These are phyloP conservation scores for Pterocles gutturalis DNA, from an alignment of 2,113 vertebrate genomes.

Conservation along the genomic window DNA sequence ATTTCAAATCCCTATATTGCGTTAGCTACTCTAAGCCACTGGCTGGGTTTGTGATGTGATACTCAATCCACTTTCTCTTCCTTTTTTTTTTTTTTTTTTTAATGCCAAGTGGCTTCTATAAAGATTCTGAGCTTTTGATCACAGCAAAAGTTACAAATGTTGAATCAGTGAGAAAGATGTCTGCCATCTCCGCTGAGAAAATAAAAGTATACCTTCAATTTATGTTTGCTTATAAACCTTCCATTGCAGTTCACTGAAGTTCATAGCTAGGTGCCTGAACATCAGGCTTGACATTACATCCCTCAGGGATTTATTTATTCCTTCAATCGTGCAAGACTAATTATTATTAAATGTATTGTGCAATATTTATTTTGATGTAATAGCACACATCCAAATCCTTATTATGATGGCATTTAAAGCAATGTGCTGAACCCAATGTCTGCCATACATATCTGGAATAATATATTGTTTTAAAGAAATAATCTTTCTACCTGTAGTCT, in stretches of 20 bases:
- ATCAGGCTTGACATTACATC: not conserved
- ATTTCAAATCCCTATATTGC: not conserved
- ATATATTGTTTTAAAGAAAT: not conserved
- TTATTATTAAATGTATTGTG: not conserved
- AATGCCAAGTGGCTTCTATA: not conserved
- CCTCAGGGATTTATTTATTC: not conserved
- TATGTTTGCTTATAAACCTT: not conserved
- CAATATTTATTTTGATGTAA: not conserved
- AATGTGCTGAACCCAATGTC: not conserved
- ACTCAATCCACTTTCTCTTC: not conserved
- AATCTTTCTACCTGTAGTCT: not conserved
- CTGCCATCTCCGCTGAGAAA: not conserved
- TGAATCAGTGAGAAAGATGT: not conserved
- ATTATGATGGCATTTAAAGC: not conserved
- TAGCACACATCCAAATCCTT: not conserved
- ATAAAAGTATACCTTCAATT: not conserved
- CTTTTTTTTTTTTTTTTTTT: not conserved
- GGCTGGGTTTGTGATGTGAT: not conserved
- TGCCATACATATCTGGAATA: not conserved
- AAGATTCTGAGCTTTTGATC: not conserved
- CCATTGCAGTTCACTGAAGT: not conserved
- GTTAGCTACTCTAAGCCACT: rapidly evolving
- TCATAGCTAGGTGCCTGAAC: not conserved
- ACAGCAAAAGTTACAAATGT: not conserved
- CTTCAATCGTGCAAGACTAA: not conserved